Evolutionary conservation across 1,140 invertebrate genomes (phyloP).

Genomic region (Drosophila seguyi): DNA sequence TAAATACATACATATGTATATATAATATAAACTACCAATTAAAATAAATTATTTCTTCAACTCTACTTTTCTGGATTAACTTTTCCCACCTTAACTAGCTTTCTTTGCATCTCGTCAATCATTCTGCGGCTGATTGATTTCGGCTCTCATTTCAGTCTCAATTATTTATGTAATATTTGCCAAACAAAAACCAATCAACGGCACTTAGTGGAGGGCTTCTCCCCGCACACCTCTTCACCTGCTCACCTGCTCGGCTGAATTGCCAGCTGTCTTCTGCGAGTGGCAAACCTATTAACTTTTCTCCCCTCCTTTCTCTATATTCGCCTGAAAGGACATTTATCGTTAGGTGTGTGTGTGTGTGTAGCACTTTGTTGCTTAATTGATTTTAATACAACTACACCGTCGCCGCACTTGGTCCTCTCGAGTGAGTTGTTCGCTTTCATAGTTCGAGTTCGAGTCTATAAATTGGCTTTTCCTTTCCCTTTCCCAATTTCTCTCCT

Average conservation of each 20-base stretch:
- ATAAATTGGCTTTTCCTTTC: constrained; percentile 81
- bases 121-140: constrained; percentile 21
- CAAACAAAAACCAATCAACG: constrained; percentile 54
- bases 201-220: constrained; percentile 34
- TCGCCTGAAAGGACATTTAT: constrained; percentile 62
- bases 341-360: constrained; percentile 46
- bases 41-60: background rate
- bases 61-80: background rate
- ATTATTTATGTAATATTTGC: constrained; percentile 48
- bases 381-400: constrained; percentile 77
- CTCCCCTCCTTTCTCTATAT: background rate
- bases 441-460: constrained; percentile 64
- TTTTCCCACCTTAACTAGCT: background rate
- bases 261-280: constrained; percentile 60
- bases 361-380: constrained; percentile 82
- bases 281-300: constrained; percentile 82
- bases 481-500: constrained; percentile 4
- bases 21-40: no score
- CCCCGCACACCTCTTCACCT: background rate
- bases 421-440: constrained; percentile 40
- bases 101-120: background rate
- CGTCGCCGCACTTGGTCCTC: constrained; percentile 15
- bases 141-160: constrained; percentile 1
- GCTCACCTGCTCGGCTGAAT: constrained; percentile 33
- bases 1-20: background rate